Evolutionary conservation across 92 coral and sea anemone species (phyloP).

Genomic region (Actinostola sp.): DNA sequence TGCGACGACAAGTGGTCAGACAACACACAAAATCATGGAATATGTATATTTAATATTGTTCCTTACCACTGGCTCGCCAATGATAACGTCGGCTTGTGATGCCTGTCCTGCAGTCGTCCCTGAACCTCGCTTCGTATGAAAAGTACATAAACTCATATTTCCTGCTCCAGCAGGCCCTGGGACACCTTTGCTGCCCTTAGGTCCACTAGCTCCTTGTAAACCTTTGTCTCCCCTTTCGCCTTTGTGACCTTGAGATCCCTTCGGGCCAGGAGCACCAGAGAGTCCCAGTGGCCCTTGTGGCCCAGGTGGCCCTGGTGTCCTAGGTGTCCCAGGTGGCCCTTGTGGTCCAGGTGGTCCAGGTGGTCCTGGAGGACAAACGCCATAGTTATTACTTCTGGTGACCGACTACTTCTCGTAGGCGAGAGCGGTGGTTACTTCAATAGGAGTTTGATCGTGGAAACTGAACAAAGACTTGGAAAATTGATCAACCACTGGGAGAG

Average conservation of each 20-base stretch:
- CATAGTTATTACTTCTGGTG: no score
- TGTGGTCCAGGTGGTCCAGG: no score
- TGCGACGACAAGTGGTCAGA: no score
- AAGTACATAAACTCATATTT: constrained; percentile 11
- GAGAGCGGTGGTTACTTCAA: no score
- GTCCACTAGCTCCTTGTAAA: neutral
- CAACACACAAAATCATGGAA: no score
- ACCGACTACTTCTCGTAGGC: no score
- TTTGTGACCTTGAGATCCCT: constrained; percentile 75
- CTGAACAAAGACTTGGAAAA: no score
- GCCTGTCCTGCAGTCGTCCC: neutral
- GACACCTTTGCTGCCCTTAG: constrained; percentile 12
- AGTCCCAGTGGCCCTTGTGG: constrained; percentile 68
- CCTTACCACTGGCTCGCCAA: constrained; percentile 24
- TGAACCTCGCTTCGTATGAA: neutral
- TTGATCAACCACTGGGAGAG: no score
- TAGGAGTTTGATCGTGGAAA: no score
- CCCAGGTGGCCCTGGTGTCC: constrained; percentile 66
- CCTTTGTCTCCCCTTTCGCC: constrained; percentile 33
- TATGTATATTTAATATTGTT: no score
- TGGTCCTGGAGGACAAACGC: no score
- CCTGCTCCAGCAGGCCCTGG: constrained; percentile 32
- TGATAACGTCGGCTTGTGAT: neutral
- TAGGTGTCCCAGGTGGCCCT: constrained; percentile 44
- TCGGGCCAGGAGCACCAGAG: constrained; percentile 66